phyloP scores from a whole-genome alignment of 2,113 vertebrate species.

The human region GRCh38 chr5:150710501-150711000 shows the following conservation, averaged over 20 bases:
- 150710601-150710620: background rate
- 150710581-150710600: background rate
- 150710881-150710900: slow-evolving; percentile 50
- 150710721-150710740: background rate
- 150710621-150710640: background rate
- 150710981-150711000: slow-evolving; percentile 53
- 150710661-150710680: background rate
- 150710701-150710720: background rate
- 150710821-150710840: background rate
- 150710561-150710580: background rate
- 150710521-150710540: background rate
- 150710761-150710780: background rate
- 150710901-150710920: slow-evolving; percentile 59
- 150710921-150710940: slow-evolving; percentile 50
- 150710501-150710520: slow-evolving; percentile 14
- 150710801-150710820: background rate
- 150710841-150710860: slow-evolving; percentile 56
- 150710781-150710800: background rate
- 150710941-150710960: slow-evolving; percentile 61
- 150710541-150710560: slow-evolving; percentile 1
- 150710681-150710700: background rate
- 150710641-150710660: background rate
- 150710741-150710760: background rate
- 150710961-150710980: slow-evolving; percentile 61
- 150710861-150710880: background rate